Evolutionary conservation across 2,888 invertebrate species (phyloP).

Genomic region (Poecilus cupreus): DNA sequence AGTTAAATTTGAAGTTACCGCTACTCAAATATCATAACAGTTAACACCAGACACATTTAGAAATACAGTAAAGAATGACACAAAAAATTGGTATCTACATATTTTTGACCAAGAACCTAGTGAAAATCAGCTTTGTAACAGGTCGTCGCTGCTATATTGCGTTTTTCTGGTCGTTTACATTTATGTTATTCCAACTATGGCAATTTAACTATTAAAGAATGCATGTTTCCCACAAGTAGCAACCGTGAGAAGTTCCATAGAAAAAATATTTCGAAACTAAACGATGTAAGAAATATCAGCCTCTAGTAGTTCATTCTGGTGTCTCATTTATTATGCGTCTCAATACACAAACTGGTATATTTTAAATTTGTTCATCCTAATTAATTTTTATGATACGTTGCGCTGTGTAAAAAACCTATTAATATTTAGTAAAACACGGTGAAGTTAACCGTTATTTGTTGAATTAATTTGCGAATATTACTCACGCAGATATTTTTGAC

Average conservation of each 20-base stretch:
- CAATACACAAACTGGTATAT: slow-evolving; percentile 2
- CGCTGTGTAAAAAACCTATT: neutral
- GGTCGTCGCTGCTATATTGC: too few relatives aligned
- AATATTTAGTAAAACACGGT: neutral
- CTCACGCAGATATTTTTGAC: too few relatives aligned
- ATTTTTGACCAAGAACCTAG: too few relatives aligned
- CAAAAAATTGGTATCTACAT: too few relatives aligned
- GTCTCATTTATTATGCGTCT: neutral
- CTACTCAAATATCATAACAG: too few relatives aligned
- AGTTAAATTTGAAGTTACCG: too few relatives aligned
- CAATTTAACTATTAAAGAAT: neutral
- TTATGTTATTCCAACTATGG: neutral
- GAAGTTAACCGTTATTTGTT: neutral
- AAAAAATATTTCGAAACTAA: slow-evolving; percentile 25
- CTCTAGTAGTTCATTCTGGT: neutral
- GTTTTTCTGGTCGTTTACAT: too few relatives aligned
- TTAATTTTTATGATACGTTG: slow-evolving; percentile 22
- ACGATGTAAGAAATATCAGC: neutral
- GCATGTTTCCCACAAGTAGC: slow-evolving; percentile 2
- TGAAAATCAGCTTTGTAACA: too few relatives aligned
- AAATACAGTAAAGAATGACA: too few relatives aligned
- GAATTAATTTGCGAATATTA: neutral
- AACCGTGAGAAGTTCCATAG: neutral
- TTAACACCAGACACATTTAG: too few relatives aligned
- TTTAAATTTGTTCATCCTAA: slow-evolving; percentile 13